Conservation (phyloP, 2,797 vertebrate genomes). For the Gambelia wislizenii region DNA sequence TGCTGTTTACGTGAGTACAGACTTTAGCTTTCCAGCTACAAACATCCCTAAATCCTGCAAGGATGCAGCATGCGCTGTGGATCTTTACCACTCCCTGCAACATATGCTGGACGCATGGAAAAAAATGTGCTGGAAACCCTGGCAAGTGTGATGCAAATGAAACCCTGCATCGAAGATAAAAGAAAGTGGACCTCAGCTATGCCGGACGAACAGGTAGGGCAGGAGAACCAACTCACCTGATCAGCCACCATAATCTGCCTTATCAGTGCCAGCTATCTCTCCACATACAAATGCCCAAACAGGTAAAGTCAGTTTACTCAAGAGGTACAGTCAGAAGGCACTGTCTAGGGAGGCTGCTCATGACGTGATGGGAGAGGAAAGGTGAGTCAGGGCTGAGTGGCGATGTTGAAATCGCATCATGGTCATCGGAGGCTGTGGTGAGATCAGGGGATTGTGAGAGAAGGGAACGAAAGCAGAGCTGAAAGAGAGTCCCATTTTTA, state of each 20-base stretch:
- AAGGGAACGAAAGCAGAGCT: no score
- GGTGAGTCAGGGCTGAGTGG: neutral
- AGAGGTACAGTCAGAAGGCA: neutral
- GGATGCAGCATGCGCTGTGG: rapidly evolving
- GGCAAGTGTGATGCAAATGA: neutral
- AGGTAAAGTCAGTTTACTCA: neutral
- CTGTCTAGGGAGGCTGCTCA: neutral
- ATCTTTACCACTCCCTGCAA: neutral
- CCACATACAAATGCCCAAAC: neutral
- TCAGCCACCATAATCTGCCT: neutral
- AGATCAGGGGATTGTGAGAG: neutral
- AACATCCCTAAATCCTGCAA: neutral
- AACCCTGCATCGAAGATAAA: neutral
- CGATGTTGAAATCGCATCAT: neutral
- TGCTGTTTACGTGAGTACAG: neutral
- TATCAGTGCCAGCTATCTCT: neutral
- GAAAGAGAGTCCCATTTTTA: no score
- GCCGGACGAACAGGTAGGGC: neutral
- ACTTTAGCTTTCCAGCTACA: neutral
- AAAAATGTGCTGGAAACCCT: neutral
- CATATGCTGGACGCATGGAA: neutral
- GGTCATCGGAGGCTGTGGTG: neutral
- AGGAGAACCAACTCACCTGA: neutral
- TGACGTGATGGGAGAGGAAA: no score
- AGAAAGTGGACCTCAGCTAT: neutral